Evolutionary conservation across 2,888 invertebrate species (phyloP).

Genomic region (Mesodorylaimus sp.): DNA sequence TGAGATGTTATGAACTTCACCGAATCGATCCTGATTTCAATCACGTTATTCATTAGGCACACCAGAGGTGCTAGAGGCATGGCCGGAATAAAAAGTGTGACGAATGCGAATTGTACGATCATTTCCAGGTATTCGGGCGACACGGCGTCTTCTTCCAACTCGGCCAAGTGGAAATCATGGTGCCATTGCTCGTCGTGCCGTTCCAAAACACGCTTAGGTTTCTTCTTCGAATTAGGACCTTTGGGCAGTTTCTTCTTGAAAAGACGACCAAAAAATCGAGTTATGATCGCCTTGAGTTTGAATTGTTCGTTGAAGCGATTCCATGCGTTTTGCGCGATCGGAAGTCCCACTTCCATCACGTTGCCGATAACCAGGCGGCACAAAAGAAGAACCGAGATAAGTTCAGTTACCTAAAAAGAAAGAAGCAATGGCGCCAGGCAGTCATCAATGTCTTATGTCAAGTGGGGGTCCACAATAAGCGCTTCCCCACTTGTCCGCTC

Average conservation of each 20-base stretch:
- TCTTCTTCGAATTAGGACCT: too few species aligned
- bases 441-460: too few species aligned
- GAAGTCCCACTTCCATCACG: not conserved
- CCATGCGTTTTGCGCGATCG: not conserved
- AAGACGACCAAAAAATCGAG: too few species aligned
- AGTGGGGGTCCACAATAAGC: too few species aligned
- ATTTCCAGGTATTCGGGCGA: not conserved
- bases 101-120: constrained; percentile 1
- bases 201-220: too few species aligned
- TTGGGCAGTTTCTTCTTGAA: too few species aligned
- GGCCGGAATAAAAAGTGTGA: not conserved
- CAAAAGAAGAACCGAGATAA: not conserved
- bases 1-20: not conserved
- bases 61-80: not conserved
- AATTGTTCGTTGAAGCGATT: not conserved
- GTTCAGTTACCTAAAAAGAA: too few species aligned
- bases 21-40: not conserved
- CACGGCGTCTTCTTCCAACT: not conserved
- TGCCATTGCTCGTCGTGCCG: not conserved
- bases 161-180: not conserved
- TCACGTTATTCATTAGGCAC: not conserved
- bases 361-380: not conserved
- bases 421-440: too few species aligned
- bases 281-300: not conserved
- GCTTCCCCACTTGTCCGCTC: too few species aligned